Evolutionary conservation across 2,113 vertebrate genomes (phyloP).

Genomic region (Coptodon bakossiorum): DNA sequence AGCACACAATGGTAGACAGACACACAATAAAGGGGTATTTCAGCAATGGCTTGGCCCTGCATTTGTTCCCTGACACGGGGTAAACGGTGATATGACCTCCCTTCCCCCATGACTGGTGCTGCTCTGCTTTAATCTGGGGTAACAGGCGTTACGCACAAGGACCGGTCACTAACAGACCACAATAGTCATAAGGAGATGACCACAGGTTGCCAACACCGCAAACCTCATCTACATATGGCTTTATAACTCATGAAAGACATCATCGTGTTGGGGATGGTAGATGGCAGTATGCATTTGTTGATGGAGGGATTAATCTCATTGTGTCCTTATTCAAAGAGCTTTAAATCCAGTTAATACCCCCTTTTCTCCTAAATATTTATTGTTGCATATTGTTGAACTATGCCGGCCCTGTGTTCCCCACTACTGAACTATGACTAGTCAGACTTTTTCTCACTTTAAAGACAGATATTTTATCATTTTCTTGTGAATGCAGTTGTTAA

Average conservation of each 20-base stretch:
- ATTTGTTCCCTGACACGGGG: conserved; percentile 30
- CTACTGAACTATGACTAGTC: background rate
- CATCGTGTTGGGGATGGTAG: background rate
- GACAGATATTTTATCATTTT: background rate
- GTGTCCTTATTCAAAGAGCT: conserved; percentile 12
- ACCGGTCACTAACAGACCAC: conserved; percentile 25
- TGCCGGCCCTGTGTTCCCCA: background rate
- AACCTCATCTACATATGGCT: conserved; percentile 50
- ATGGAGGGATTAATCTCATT: conserved; percentile 28
- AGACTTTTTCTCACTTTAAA: background rate
- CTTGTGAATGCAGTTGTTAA: background rate
- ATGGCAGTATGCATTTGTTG: conserved; percentile 22
- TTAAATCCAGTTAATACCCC: conserved; percentile 44
- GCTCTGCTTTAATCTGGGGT: conserved; percentile 17
- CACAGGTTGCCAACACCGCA: background rate
- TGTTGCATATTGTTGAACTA: conserved; percentile 1
- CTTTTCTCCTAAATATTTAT: conserved; percentile 50
- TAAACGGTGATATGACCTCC: conserved; percentile 44
- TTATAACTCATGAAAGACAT: conserved; percentile 23
- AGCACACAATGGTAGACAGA: conserved; percentile 59
- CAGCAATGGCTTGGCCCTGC: conserved; percentile 29
- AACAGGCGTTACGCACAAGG: conserved; percentile 1
- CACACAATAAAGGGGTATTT: conserved; percentile 63
- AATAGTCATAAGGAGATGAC: conserved; percentile 16
- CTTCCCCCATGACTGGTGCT: conserved; percentile 26